These are phyloP conservation scores for Iguana delicatissima DNA, from an alignment of 2,797 vertebrate species.

Conservation along the genomic window DNA sequence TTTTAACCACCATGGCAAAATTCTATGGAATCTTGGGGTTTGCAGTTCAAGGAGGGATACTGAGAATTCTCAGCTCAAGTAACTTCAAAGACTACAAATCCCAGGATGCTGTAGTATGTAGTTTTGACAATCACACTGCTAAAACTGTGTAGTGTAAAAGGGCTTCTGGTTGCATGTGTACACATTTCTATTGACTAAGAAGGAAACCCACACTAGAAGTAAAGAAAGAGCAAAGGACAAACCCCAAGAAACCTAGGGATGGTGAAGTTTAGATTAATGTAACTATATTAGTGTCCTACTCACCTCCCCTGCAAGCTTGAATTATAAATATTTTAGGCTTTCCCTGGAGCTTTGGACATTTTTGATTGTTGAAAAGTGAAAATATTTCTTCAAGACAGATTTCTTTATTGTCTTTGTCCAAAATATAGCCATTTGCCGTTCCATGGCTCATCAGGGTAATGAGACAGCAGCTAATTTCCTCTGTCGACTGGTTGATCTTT, in stretches of 20 bases:
- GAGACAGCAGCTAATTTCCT: conserved; percentile 55
- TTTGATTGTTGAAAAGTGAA: conserved; percentile 60
- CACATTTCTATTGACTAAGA: neutral
- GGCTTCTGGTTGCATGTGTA: neutral
- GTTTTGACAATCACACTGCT: too few relatives aligned
- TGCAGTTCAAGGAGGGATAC: too few relatives aligned
- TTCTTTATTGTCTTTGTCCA: conserved; percentile 7
- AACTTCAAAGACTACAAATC: too few relatives aligned
- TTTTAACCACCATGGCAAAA: too few relatives aligned
- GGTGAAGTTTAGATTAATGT: neutral
- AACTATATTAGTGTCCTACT: neutral
- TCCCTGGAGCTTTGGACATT: conserved; percentile 52
- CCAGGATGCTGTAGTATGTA: too few relatives aligned
- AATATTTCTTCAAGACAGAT: conserved; percentile 56
- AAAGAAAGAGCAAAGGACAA: neutral
- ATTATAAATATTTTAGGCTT: conserved; percentile 67
- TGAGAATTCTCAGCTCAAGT: too few relatives aligned
- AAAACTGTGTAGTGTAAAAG: too few relatives aligned
- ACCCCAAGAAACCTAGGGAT: neutral
- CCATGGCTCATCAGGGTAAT: conserved; percentile 61
- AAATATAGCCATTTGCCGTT: conserved; percentile 41
- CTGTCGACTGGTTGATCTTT: conserved; percentile 40
- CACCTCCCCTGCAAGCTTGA: conserved; percentile 63
- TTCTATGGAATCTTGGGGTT: too few relatives aligned
- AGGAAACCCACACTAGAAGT: neutral